phyloP scores from a whole-genome alignment of 2,797 vertebrate species.

The Trematomus bernacchii region DNA sequence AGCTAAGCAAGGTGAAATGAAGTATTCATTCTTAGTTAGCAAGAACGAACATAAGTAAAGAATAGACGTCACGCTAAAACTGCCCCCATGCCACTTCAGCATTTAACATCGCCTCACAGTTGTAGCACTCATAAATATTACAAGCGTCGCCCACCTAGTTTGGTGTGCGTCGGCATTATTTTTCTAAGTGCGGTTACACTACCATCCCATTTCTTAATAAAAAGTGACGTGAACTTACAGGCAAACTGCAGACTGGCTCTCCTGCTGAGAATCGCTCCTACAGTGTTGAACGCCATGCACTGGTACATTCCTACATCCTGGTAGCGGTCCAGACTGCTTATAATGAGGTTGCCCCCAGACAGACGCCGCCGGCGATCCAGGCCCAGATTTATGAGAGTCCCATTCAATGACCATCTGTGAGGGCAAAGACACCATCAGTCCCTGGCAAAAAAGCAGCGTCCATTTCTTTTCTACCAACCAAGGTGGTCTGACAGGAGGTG shows the following conservation, averaged over 20 bases:
- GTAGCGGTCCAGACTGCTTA: slow-evolving; percentile 86
- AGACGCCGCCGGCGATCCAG: slow-evolving; percentile 85
- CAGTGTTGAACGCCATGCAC: slow-evolving; percentile 89
- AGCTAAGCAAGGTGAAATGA: slow-evolving; percentile 16
- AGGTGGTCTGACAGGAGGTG: slow-evolving; percentile 66
- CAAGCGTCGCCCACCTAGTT: slow-evolving; percentile 33
- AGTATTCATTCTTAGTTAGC: slow-evolving; percentile 23
- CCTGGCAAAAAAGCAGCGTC: slow-evolving; percentile 59
- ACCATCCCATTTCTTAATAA: slow-evolving; percentile 6
- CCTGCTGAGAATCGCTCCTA: slow-evolving; percentile 89
- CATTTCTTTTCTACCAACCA: slow-evolving; percentile 56
- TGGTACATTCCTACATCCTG: slow-evolving; percentile 89
- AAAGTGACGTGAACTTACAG: slow-evolving; percentile 83
- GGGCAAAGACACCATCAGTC: slow-evolving; percentile 84
- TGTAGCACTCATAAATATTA: slow-evolving; percentile 61
- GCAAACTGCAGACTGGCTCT: slow-evolving; percentile 91
- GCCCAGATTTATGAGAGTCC: slow-evolving; percentile 87
- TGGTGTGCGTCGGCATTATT: slow-evolving; percentile 28
- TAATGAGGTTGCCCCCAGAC: slow-evolving; percentile 89
- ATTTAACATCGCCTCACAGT: slow-evolving; percentile 31
- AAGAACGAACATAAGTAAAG: slow-evolving; percentile 6
- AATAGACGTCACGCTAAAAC: slow-evolving; percentile 5
- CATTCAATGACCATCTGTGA: slow-evolving; percentile 91
- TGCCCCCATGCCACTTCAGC: slow-evolving; percentile 32
- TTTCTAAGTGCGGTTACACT: slow-evolving; percentile 30